A percentile compares a stretch with the other conserved stretches of the same genome.
These are phyloP conservation scores for Bradypus variegatus DNA, from an alignment of 2,797 vertebrate species.

Conservation along the genomic window DNA sequence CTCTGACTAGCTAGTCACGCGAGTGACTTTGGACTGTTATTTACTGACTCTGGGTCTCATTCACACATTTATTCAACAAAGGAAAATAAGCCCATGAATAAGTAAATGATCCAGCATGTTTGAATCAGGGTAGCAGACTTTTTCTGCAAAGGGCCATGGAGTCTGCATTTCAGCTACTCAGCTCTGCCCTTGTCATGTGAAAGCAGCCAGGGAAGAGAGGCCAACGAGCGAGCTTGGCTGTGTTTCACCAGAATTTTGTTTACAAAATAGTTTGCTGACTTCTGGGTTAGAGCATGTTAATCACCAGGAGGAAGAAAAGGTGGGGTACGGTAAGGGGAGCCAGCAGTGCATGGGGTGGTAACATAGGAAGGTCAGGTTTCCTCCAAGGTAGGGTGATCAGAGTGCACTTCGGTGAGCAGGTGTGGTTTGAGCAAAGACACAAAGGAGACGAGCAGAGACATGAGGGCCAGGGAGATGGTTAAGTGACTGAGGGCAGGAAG, in stretches of 20 bases:
- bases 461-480: fast-evolving
- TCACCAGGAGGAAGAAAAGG: fast-evolving
- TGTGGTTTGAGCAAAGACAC: not conserved
- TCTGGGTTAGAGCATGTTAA: fast-evolving
- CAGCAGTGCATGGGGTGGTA: fast-evolving
- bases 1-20: not conserved
- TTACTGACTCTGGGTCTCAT: not conserved
- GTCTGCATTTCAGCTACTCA: not conserved
- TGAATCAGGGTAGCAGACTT: fast-evolving
- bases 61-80: not conserved
- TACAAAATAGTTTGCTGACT: fast-evolving
- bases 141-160: fast-evolving
- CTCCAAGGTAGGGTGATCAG: too few relatives aligned
- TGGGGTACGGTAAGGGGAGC: fast-evolving
- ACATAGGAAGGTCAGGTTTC: not conserved
- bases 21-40: not conserved
- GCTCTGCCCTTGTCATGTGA: not conserved
- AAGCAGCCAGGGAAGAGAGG: not conserved
- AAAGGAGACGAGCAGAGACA: not conserved
- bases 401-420: not conserved
- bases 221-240: not conserved
- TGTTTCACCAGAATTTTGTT: not conserved
- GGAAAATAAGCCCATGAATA: not conserved
- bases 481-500: not conserved
- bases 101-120: not conserved